A percentile compares a stretch with the other conserved stretches of the same genome.
Conservation (phyloP, 2,797 vertebrate species). For the Tenualosa ilisha region DNA sequence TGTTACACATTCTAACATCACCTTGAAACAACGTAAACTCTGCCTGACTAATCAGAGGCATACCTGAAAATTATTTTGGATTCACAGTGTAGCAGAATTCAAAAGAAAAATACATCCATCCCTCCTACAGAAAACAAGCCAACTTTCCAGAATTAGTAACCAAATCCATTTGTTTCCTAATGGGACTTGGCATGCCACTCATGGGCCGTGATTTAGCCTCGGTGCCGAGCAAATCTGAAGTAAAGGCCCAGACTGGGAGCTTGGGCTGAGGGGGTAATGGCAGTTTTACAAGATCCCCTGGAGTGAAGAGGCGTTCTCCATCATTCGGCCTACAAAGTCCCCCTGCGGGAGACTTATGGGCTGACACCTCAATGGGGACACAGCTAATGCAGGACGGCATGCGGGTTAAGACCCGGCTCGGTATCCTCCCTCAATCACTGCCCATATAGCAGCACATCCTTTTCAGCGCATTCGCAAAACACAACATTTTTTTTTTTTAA, state of each 20-base stretch:
- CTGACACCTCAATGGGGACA: constrained; percentile 62
- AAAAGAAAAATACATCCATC: background rate
- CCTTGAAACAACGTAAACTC: background rate
- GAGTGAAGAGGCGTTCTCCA: constrained; percentile 64
- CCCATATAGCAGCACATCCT: constrained; percentile 63
- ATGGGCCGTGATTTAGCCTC: constrained; percentile 60
- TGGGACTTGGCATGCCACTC: constrained; percentile 58
- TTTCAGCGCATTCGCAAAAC: constrained; percentile 42
- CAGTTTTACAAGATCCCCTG: constrained; percentile 76
- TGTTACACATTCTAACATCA: background rate
- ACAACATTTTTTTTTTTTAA: constrained; percentile 32
- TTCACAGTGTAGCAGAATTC: background rate
- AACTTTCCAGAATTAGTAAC: constrained; percentile 54
- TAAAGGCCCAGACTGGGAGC: constrained; percentile 44
- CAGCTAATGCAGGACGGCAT: constrained; percentile 53
- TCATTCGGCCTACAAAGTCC: constrained; percentile 54
- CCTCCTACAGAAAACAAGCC: constrained; percentile 3
- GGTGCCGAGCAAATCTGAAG: constrained; percentile 43
- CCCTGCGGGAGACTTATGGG: constrained; percentile 61
- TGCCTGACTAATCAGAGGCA: background rate
- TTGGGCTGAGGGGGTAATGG: constrained; percentile 43
- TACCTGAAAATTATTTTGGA: background rate
- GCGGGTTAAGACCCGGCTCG: constrained; percentile 60
- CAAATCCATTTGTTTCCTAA: constrained; percentile 69
- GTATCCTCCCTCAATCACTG: constrained; percentile 63